Conservation (phyloP, 2,113 vertebrate genomes). For the Scortum barcoo region DNA sequence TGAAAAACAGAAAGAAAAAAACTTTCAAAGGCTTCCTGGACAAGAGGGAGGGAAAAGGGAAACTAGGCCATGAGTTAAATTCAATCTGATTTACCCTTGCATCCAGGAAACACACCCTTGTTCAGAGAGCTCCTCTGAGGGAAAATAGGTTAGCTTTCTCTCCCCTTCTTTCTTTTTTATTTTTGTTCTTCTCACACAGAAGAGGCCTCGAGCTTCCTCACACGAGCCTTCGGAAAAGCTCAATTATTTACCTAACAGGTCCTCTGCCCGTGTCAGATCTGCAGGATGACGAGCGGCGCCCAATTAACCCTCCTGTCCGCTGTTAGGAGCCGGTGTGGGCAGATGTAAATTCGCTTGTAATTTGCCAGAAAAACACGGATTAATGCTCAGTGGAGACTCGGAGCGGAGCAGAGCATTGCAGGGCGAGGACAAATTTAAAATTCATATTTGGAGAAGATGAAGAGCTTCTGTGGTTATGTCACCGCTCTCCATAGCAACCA, state of each 20-base stretch:
- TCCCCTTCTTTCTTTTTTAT: too few relatives aligned
- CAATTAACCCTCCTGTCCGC: slow-evolving; percentile 56
- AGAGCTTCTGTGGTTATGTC: slow-evolving; percentile 33
- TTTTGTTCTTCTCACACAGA: slow-evolving; percentile 36
- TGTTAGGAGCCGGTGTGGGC: slow-evolving; percentile 28
- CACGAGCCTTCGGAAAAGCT: slow-evolving; percentile 47
- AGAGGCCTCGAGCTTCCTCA: slow-evolving; percentile 59
- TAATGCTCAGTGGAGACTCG: slow-evolving; percentile 41
- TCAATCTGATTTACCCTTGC: slow-evolving; percentile 67
- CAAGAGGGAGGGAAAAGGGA: slow-evolving; percentile 34
- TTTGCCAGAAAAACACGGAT: slow-evolving; percentile 45
- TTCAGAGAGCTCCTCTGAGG: slow-evolving; percentile 55
- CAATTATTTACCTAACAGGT: slow-evolving; percentile 58
- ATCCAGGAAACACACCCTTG: slow-evolving; percentile 69
- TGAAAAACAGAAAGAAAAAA: slow-evolving; percentile 19
- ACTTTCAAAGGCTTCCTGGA: slow-evolving; percentile 70
- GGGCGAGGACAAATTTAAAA: slow-evolving; percentile 28
- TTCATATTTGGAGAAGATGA: slow-evolving; percentile 31
- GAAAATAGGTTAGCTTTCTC: slow-evolving; percentile 59
- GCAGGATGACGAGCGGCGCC: slow-evolving; percentile 28
- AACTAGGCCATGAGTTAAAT: slow-evolving; percentile 72
- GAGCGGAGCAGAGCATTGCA: slow-evolving; percentile 3
- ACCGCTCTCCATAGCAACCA: slow-evolving; percentile 52
- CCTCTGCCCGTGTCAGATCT: slow-evolving; percentile 19
- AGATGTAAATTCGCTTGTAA: slow-evolving; percentile 53